Percentiles rank a stretch among this genome's conserved stretches.
phyloP scores from a whole-genome alignment of 2,797 vertebrate genomes.

The Lepilemur ruficaudatus region DNA sequence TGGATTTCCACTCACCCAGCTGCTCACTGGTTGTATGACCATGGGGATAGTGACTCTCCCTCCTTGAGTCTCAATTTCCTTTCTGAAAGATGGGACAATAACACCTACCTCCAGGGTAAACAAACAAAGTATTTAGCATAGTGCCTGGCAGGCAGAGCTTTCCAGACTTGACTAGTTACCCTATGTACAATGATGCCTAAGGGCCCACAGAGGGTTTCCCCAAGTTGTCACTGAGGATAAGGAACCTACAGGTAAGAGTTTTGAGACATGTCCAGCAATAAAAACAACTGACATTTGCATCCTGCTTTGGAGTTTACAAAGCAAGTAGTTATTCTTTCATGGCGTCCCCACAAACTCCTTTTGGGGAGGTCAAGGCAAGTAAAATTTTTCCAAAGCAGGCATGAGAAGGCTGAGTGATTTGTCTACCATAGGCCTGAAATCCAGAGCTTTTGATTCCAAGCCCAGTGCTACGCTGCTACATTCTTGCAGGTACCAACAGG shows the following conservation, averaged over 20 bases:
- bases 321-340: not conserved
- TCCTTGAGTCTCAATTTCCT: not conserved
- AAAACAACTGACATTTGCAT: not conserved
- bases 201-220: not conserved
- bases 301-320: not conserved
- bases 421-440: not conserved
- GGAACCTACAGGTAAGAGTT: not conserved
- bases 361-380: not conserved
- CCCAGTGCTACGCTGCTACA: not conserved
- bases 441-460: not conserved
- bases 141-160: not conserved
- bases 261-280: not conserved
- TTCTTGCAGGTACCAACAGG: not conserved
- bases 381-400: not conserved
- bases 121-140: not conserved
- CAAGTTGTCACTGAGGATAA: not conserved
- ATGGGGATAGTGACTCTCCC: not conserved
- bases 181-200: not conserved
- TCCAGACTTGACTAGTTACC: not conserved
- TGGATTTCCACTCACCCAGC: too few species aligned
- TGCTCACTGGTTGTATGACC: not conserved
- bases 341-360: not conserved
- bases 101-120: not conserved
- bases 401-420: not conserved
- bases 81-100: not conserved